Evolutionary conservation across 2,113 vertebrate genomes (phyloP).

Genomic region (Castor canadensis): DNA sequence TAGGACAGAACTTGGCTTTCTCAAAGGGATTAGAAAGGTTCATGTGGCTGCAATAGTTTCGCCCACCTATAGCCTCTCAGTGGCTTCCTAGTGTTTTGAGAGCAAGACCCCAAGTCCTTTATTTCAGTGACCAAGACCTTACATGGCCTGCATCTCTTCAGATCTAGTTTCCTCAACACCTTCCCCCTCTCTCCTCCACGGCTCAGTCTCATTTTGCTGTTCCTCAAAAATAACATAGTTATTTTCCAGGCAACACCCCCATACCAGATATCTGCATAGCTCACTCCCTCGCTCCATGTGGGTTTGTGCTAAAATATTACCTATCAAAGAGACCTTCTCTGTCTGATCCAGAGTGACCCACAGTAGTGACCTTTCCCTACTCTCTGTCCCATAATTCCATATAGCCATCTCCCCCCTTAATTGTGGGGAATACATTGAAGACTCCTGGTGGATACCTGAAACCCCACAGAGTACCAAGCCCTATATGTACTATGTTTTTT

Average conservation of each 20-base stretch:
- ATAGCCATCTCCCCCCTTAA: neutral
- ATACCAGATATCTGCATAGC: slow-evolving; percentile 10
- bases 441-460: neutral
- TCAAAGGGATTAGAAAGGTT: neutral
- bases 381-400: neutral
- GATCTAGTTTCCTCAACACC: neutral
- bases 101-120: neutral
- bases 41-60: neutral
- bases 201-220: neutral
- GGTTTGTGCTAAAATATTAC: slow-evolving; percentile 15
- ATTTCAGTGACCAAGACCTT: neutral
- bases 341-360: neutral
- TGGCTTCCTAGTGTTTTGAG: neutral
- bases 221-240: slow-evolving; percentile 26
- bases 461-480: neutral
- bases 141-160: neutral
- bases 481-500: neutral
- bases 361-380: neutral
- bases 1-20: neutral
- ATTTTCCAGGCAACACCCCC: slow-evolving; percentile 27
- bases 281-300: neutral
- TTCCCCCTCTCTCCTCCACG: neutral
- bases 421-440: neutral
- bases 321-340: neutral
- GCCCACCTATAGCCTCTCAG: neutral